Percentiles rank a stretch among this genome's conserved stretches.
Conservation (phyloP, 2,888 invertebrate species). For the Acleris laterana region DNA sequence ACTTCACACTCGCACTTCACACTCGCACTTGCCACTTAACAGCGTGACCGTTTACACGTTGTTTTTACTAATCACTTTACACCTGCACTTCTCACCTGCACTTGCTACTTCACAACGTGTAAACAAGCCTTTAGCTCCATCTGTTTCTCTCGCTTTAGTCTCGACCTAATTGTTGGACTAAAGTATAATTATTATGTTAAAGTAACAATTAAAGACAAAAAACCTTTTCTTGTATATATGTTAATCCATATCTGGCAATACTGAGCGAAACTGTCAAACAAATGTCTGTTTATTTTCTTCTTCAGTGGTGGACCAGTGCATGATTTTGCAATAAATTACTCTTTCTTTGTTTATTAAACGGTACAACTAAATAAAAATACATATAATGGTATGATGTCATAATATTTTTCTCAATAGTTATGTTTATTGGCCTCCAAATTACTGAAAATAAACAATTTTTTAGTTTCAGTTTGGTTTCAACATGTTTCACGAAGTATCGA, state of each 20-base stretch:
- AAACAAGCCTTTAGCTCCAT: too few species aligned
- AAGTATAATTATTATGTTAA: too few species aligned
- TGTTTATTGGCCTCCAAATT: conserved; percentile 40
- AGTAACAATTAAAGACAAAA: too few species aligned
- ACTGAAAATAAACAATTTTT: conserved; percentile 61
- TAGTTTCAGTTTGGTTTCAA: conserved; percentile 94
- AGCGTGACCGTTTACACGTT: too few species aligned
- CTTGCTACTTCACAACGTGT: too few species aligned
- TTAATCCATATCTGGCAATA: not conserved
- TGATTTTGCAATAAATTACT: conserved; percentile 39
- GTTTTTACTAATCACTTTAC: too few species aligned
- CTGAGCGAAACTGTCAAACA: conserved; percentile 3
- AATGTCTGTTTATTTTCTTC: conserved; percentile 27
- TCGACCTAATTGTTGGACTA: too few species aligned
- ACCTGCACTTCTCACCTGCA: too few species aligned
- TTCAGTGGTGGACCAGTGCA: conserved; percentile 24
- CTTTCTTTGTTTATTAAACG: conserved; percentile 37
- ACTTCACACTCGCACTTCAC: too few species aligned
- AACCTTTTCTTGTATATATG: too few species aligned
- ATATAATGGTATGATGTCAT: conserved; percentile 54
- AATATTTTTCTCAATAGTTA: conserved; percentile 6
- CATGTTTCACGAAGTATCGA: conserved; percentile 93
- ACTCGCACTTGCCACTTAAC: too few species aligned
- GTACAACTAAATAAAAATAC: conserved; percentile 42
- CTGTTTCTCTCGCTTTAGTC: too few species aligned